phyloP scores from a whole-genome alignment of 2,113 vertebrate genomes.

The Gambusia affinis region DNA sequence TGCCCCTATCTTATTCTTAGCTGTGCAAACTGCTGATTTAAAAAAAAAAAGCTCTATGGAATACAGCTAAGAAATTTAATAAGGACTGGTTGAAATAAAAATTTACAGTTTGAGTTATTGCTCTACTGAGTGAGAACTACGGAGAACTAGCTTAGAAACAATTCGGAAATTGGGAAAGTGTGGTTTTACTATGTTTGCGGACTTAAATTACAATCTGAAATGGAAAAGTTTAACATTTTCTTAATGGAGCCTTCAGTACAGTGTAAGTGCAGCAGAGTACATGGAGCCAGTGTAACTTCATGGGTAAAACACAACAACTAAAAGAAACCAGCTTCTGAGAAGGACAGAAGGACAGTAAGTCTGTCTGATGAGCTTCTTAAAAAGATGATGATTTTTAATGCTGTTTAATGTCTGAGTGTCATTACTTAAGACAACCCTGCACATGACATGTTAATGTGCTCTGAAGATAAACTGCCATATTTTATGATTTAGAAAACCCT shows the following conservation, averaged over 20 bases:
- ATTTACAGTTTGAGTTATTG: too few species aligned
- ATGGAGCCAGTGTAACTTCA: conserved; percentile 6
- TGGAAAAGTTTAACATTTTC: conserved; percentile 3
- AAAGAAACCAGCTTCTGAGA: too few species aligned
- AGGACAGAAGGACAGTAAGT: too few species aligned
- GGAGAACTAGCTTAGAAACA: conserved; percentile 32
- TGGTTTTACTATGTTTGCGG: conserved; percentile 52
- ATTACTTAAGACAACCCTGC: too few species aligned
- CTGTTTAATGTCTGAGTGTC: too few species aligned
- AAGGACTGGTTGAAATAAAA: too few species aligned
- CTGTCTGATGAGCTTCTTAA: too few species aligned
- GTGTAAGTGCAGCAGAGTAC: conserved; percentile 17
- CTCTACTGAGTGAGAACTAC: neutral
- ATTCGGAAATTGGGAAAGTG: too few species aligned
- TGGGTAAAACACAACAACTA: conserved; percentile 22
- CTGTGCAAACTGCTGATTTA: neutral
- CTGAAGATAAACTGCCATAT: too few species aligned
- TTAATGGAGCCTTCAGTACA: neutral
- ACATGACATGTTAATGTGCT: neutral
- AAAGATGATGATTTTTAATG: too few species aligned
- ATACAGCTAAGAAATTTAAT: too few species aligned
- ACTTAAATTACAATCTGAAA: conserved; percentile 53
- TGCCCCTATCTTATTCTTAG: neutral
- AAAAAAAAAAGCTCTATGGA: too few species aligned
- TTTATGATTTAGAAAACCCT: neutral